A percentile compares a stretch with the other conserved stretches of the same genome.
Evolutionary conservation across 2,888 invertebrate species (phyloP).

Genomic region (Scrobipalpa costella): DNA sequence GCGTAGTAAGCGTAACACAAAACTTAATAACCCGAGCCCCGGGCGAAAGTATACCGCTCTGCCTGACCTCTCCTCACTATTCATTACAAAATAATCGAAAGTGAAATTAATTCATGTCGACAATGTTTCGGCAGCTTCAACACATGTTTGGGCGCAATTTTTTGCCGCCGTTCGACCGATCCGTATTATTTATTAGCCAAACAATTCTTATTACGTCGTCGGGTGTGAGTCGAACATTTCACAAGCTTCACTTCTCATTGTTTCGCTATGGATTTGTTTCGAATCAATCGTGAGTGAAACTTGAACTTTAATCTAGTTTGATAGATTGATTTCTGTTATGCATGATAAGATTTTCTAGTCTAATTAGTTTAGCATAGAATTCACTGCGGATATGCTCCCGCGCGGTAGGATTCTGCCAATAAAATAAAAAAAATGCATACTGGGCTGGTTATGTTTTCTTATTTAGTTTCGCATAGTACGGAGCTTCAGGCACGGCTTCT

Average conservation of each 20-base stretch:
- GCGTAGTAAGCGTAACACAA: conserved; percentile 47
- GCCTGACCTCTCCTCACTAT: conserved; percentile 70
- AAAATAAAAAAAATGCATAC: neutral
- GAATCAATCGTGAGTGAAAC: conserved; percentile 40
- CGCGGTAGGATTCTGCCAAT: conserved; percentile 1
- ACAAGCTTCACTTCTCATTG: conserved; percentile 30
- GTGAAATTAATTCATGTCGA: conserved; percentile 71
- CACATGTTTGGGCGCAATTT: conserved; percentile 48
- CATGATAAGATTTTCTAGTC: conserved; percentile 30
- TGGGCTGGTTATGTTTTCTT: neutral
- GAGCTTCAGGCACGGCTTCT: conserved; percentile 3
- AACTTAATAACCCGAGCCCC: conserved; percentile 55
- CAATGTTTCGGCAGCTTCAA: conserved; percentile 64
- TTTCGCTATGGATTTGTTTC: conserved; percentile 27
- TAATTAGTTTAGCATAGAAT: conserved; percentile 20
- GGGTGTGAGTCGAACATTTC: conserved; percentile 35
- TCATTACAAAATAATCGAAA: conserved; percentile 74
- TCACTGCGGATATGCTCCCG: conserved; percentile 11
- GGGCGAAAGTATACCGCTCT: conserved; percentile 66
- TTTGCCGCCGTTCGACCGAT: conserved; percentile 40
- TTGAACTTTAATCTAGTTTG: conserved; percentile 33
- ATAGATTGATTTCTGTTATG: conserved; percentile 37
- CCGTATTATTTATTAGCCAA: conserved; percentile 29
- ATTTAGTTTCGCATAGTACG: conserved; percentile 8
- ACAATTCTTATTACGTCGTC: conserved; percentile 40